A percentile compares a stretch with the other conserved stretches of the same genome.
These are phyloP conservation scores for Metallyticus violacea DNA, from an alignment of 2,888 invertebrate species.

Conservation along the genomic window DNA sequence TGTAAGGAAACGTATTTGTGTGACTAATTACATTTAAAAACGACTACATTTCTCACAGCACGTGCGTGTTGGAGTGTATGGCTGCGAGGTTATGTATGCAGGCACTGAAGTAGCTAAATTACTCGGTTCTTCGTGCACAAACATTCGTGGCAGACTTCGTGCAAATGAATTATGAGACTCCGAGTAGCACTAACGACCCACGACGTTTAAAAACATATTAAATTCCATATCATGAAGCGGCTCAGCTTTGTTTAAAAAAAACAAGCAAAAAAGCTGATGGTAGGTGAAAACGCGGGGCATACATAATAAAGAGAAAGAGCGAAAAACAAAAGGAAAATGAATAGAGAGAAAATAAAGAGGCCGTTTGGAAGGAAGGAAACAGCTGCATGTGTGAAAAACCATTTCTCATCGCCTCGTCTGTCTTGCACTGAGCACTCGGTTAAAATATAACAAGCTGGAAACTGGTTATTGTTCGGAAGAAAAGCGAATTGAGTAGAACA, in stretches of 20 bases:
- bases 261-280: not conserved
- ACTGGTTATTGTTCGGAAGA: not conserved
- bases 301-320: not conserved
- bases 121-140: not conserved
- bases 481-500: not conserved
- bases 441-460: not conserved
- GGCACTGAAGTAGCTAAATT: not conserved
- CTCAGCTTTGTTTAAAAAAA: not conserved
- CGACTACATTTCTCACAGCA: not conserved
- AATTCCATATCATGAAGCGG: slow-evolving; percentile 1
- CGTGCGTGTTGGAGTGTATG: not conserved
- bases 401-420: slow-evolving; percentile 6
- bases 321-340: not conserved
- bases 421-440: not conserved
- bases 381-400: not conserved
- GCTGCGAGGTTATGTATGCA: not conserved
- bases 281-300: not conserved
- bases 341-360: not conserved
- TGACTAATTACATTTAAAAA: not conserved
- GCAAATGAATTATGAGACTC: slow-evolving; percentile 12
- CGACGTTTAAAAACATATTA: slow-evolving; percentile 22
- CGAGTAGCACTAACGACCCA: slow-evolving; percentile 13
- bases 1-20: not conserved
- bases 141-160: not conserved
- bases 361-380: not conserved